Base-by-base conservation (phyloP, 2,888 invertebrate genomes). In the Amphipyra tragopoginis region DNA sequence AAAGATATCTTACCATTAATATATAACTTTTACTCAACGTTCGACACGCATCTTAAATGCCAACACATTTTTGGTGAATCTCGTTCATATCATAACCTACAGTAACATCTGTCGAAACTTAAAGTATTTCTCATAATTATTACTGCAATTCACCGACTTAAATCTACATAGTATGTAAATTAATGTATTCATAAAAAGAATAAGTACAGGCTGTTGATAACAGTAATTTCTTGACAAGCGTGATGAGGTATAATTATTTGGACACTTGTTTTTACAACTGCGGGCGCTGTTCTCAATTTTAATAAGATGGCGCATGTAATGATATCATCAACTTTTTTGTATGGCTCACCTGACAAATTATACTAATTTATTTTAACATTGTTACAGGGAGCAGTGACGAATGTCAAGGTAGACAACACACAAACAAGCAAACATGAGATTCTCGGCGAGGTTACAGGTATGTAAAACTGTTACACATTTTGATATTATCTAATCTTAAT, bases 401-500 rank as follows among this genome's bases (percentile, higher is more conserved):
- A 87, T 87, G 86, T 69, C 74, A 85, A 86, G 74, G 79, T 90
- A 91, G 84, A 75, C 81, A 57, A 81, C 78, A 75, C 56, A 60
- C 49, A 73, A 76, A 65, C 55, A 69, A 81, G 80, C 42, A 90
- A 86, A 84, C 56, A 93, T 93, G 93, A 85, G 77, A 70, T 77
- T 84, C 72, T 83, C 88, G 61, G 81, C 83, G 83, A 90, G 89
- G 79, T 86, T 92, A 83, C 91, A 92, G 90, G 93, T 93, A 79
- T 64, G 85, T 80, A 52, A 63, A 68, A 57, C 51, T 56, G 40
- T 66, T 60, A 66, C 52, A 56, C 13, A 63, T 64, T 64, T 71
- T 73, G 68, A 71, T 68, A 72, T 48, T 40, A 69, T 79, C 69
- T 75, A 45, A 75, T 79, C 65, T 72, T 36, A 68, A 68, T 66